Evolutionary conservation across 2,888 invertebrate species (phyloP).

Genomic region (Aradus depressus): DNA sequence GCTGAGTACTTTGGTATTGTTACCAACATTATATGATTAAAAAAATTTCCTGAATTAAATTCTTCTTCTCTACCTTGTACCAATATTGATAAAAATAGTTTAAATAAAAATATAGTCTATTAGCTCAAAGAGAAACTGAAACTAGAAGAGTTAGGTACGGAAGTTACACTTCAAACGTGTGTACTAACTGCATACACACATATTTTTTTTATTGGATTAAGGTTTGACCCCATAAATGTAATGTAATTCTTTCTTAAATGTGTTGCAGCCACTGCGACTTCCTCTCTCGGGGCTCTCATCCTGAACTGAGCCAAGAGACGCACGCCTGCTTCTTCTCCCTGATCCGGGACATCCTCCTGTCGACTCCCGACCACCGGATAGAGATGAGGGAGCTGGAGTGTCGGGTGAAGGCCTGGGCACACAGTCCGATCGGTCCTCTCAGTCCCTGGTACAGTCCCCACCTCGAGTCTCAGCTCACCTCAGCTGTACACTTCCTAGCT

Average conservation of each 20-base stretch:
- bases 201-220: too few species aligned
- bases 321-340: constrained; percentile 79
- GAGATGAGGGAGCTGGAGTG: constrained; percentile 63
- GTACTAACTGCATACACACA: too few species aligned
- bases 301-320: constrained; percentile 63
- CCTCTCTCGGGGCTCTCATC: constrained; percentile 38
- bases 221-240: not conserved
- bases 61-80: too few species aligned
- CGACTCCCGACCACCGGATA: constrained; percentile 73
- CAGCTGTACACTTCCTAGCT: constrained; percentile 71
- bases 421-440: constrained; percentile 66
- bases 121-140: too few species aligned
- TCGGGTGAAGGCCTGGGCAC: constrained; percentile 59
- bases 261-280: too few species aligned
- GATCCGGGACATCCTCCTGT: constrained; percentile 76
- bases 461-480: constrained; percentile 63
- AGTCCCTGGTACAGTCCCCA: constrained; percentile 66
- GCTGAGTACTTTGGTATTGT: too few species aligned
- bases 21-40: too few species aligned
- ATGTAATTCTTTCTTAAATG: constrained; percentile 2
- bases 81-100: too few species aligned
- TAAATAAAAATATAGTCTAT: too few species aligned
- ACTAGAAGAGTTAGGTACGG: too few species aligned
- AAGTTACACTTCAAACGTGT: too few species aligned
- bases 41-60: too few species aligned